These are phyloP conservation scores for Ormyrus thymus DNA, from an alignment of 2,888 invertebrate genomes.

Conservation along the genomic window DNA sequence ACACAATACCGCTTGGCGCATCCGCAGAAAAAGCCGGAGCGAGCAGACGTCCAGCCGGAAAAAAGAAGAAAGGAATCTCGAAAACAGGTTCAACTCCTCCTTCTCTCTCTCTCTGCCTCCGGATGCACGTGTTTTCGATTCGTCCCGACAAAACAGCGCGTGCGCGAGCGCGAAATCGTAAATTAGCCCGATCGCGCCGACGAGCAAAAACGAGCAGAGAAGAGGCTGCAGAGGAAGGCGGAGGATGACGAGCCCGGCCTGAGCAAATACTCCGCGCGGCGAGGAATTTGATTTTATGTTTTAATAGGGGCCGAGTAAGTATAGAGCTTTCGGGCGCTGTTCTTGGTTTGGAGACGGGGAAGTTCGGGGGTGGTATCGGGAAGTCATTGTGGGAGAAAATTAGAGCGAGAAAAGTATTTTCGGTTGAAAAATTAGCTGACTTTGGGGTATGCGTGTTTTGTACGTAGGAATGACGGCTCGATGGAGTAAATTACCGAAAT, in stretches of 20 bases:
- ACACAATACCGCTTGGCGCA: neutral
- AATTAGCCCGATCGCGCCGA: conserved; percentile 21
- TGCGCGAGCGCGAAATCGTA: conserved; percentile 29
- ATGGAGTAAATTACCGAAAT: too few species aligned
- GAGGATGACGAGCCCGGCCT: neutral
- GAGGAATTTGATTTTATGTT: too few species aligned
- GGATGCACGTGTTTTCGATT: conserved; percentile 36
- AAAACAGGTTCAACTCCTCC: conserved; percentile 35
- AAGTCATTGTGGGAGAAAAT: too few species aligned
- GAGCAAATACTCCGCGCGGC: neutral
- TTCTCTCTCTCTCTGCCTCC: neutral
- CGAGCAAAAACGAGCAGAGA: neutral
- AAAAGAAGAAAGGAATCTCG: conserved; percentile 18
- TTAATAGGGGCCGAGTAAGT: too few species aligned
- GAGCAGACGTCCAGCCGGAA: neutral
- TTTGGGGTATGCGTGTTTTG: too few species aligned
- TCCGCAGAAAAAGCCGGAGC: neutral
- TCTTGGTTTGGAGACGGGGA: neutral
- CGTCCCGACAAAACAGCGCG: conserved; percentile 19
- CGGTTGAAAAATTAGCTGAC: too few species aligned
- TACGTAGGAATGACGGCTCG: too few species aligned
- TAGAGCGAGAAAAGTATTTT: too few species aligned
- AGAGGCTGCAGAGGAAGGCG: neutral
- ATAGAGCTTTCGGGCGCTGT: too few species aligned
- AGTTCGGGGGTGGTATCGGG: neutral